Evolutionary conservation across 2,888 invertebrate genomes (phyloP).

Genomic region (Antheraea yamamai): DNA sequence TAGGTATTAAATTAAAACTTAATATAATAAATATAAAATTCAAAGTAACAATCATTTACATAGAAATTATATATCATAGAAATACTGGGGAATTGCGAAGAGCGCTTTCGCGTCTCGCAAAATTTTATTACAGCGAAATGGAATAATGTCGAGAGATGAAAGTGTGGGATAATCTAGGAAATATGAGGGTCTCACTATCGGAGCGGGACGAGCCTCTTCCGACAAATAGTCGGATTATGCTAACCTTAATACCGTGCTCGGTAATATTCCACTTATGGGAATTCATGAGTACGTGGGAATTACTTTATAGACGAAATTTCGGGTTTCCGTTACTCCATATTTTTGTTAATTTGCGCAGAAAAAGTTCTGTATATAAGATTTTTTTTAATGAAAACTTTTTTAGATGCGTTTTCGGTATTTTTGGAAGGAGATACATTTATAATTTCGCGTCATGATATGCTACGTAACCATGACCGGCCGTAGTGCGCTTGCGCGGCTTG

Average conservation of each 20-base stretch:
- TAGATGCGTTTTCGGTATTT: too few relatives aligned
- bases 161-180: constrained; percentile 35
- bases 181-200: constrained; percentile 38
- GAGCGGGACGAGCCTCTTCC: constrained; percentile 21
- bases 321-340: not conserved
- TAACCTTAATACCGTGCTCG: constrained; percentile 18
- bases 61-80: not conserved
- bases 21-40: not conserved
- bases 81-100: not conserved
- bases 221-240: constrained; percentile 23
- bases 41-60: not conserved
- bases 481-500: too few relatives aligned
- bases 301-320: not conserved
- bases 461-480: too few relatives aligned
- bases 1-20: not conserved
- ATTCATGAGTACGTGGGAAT: constrained; percentile 5
- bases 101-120: constrained; percentile 4
- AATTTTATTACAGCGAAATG: constrained; percentile 20
- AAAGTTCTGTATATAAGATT: not conserved
- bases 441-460: too few relatives aligned
- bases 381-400: too few relatives aligned
- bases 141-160: constrained; percentile 35
- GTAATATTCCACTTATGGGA: constrained; percentile 5
- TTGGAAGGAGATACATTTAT: too few relatives aligned
- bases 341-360: not conserved